A percentile compares a stretch with the other conserved stretches of the same genome.
Evolutionary conservation across 2,113 vertebrate species (phyloP).

Genomic region (Albula goreensis): DNA sequence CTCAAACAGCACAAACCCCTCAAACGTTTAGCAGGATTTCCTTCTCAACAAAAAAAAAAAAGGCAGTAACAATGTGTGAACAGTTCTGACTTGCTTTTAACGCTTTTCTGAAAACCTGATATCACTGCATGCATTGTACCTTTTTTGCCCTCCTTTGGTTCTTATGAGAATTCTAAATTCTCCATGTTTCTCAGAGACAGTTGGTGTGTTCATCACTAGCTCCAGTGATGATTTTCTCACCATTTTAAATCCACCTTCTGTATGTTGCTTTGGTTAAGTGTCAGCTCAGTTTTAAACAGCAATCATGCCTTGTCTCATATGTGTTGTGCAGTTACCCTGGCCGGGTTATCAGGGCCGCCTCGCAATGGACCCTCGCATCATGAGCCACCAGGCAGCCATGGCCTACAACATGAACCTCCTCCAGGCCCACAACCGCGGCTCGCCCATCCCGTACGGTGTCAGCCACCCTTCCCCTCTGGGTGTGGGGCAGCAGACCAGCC

Average conservation of each 20-base stretch:
- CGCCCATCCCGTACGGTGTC: conserved; percentile 88
- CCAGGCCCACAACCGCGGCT: conserved; percentile 87
- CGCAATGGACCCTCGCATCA: conserved; percentile 91
- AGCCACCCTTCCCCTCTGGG: conserved; percentile 87
- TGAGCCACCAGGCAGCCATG: conserved; percentile 95
- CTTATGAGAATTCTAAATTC: no score
- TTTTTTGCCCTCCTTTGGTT: no score
- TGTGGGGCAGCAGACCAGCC: conserved; percentile 79
- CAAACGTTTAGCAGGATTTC: no score
- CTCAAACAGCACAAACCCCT: neutral
- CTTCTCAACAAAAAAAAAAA: no score
- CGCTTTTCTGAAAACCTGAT: no score
- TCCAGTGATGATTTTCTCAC: no score
- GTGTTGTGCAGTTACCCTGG: conserved; percentile 83
- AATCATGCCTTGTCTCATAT: neutral
- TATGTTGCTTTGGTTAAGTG: no score
- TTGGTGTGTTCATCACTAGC: no score
- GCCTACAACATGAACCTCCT: conserved; percentile 96
- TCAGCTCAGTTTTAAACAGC: no score
- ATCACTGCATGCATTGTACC: no score
- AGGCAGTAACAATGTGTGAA: neutral
- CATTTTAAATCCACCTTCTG: no score
- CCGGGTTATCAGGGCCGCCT: conserved; percentile 96
- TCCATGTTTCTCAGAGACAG: no score
- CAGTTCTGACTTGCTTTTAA: neutral